phyloP scores from a whole-genome alignment of 1,140 invertebrate species.

The Trichonephila clavipes region DNA sequence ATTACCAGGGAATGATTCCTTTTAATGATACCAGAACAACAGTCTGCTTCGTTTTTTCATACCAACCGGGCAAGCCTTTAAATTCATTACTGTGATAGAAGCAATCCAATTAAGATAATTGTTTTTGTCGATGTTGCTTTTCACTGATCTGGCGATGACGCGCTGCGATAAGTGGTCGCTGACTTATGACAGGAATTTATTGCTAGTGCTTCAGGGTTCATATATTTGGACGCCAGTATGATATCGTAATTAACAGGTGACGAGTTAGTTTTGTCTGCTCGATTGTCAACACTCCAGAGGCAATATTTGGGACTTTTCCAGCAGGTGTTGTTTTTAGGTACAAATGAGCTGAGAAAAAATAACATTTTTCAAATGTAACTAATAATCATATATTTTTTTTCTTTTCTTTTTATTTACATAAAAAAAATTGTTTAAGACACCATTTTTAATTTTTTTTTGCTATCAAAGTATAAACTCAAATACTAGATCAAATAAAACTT shows the following conservation, averaged over 20 bases:
- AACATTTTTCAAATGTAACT: too few species aligned
- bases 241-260: not conserved
- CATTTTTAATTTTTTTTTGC: too few species aligned
- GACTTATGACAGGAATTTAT: conserved; percentile 8
- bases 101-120: conserved; percentile 31
- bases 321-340: too few species aligned
- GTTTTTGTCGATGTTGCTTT: conserved; percentile 9
- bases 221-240: not conserved
- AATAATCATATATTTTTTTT: too few species aligned
- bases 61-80: not conserved
- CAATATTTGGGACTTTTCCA: too few species aligned
- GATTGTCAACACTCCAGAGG: too few species aligned
- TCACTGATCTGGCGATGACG: not conserved
- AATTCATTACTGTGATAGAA: not conserved
- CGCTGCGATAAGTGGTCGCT: conserved; percentile 4
- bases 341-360: too few species aligned
- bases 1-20: not conserved
- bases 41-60: not conserved
- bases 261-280: not conserved
- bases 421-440: too few species aligned
- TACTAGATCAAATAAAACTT: too few species aligned
- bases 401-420: too few species aligned
- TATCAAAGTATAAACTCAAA: too few species aligned
- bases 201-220: not conserved
- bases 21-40: conserved; percentile 9